Evolutionary conservation across 2,113 vertebrate species (phyloP).

Genomic region (Hydrochoerus hydrochaeris): DNA sequence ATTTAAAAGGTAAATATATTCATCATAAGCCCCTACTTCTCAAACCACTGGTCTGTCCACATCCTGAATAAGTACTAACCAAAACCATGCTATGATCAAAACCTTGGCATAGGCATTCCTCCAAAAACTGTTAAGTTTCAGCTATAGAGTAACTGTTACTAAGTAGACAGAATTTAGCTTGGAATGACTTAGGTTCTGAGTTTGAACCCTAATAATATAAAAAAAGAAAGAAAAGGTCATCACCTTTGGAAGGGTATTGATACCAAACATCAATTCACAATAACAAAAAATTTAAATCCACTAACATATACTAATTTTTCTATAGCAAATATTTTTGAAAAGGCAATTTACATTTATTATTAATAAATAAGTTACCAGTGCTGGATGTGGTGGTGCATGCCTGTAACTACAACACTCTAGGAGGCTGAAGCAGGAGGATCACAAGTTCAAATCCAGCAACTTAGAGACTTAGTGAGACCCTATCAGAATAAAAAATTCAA

Average conservation of each 20-base stretch:
- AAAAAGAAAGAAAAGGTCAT: background rate
- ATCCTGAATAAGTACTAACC: conserved; percentile 13
- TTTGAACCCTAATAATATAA: background rate
- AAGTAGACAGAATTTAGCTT: background rate
- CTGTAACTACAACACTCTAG: background rate
- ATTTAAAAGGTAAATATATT: conserved; percentile 56
- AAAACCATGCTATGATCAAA: conserved; percentile 40
- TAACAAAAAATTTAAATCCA: conserved; percentile 2
- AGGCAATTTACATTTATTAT: background rate
- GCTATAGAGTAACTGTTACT: background rate
- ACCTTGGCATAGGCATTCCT: background rate
- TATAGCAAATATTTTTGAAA: conserved; percentile 13
- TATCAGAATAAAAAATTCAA: background rate
- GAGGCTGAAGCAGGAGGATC: background rate
- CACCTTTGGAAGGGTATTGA: background rate
- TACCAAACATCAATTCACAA: conserved; percentile 39
- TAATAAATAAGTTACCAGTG: conserved; percentile 28
- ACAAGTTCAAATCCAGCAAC: background rate
- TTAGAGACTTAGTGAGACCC: background rate
- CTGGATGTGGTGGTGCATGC: background rate
- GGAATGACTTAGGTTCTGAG: background rate
- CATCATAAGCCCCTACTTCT: conserved; percentile 42
- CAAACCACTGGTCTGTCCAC: background rate
- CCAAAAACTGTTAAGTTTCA: background rate
- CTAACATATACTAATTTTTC: background rate